Conservation (phyloP, 2,113 vertebrate genomes). For the Xiphophorus couchianus region DNA sequence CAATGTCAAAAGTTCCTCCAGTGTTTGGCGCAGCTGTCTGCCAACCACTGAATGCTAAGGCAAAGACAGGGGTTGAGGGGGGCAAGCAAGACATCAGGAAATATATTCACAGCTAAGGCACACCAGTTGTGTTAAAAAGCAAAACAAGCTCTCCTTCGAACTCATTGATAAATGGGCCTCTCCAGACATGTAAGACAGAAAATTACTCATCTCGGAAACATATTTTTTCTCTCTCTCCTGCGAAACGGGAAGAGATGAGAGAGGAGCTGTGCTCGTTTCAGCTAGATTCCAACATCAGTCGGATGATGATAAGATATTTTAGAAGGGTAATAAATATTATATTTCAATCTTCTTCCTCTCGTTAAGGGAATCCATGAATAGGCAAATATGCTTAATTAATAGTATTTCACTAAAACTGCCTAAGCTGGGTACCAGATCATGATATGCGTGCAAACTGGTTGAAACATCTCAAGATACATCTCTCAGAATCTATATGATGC, state of each 20-base stretch:
- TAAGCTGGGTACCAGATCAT: neutral
- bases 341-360: neutral
- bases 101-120: constrained; percentile 33
- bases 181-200: constrained; percentile 2
- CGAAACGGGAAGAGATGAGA: neutral
- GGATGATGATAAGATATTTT: neutral
- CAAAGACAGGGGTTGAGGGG: constrained; percentile 1
- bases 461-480: neutral
- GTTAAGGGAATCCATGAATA: neutral
- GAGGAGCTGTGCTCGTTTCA: neutral
- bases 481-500: neutral
- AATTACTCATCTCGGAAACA: neutral
- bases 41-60: constrained; percentile 46
- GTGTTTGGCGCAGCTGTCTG: constrained; percentile 69
- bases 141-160: constrained; percentile 17
- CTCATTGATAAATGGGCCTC: constrained; percentile 16
- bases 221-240: neutral
- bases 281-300: neutral
- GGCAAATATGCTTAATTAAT: neutral
- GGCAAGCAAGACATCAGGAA: constrained; percentile 35
- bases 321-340: neutral
- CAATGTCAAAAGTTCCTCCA: constrained; percentile 70
- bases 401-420: neutral
- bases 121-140: constrained; percentile 10
- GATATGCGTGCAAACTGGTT: neutral